Percentiles rank a stretch among this genome's conserved stretches.
Evolutionary conservation across 2,888 invertebrate genomes (phyloP).

Genomic region (Mythimna ferrago): DNA sequence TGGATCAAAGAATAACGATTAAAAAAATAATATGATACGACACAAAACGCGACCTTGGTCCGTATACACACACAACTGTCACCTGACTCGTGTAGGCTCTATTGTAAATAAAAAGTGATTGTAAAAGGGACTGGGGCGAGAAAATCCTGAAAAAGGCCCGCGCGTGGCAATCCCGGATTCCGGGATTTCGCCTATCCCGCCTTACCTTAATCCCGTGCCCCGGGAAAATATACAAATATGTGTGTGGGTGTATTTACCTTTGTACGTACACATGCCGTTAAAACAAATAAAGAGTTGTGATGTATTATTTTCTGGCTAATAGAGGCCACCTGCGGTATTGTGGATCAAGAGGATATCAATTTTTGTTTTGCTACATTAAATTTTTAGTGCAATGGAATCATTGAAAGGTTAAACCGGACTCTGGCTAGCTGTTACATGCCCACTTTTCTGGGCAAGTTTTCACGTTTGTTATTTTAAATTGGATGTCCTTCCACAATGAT

Average conservation of each 20-base stretch:
- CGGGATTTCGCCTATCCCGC: constrained; percentile 79
- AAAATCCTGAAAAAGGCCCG: constrained; percentile 82
- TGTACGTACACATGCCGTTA: constrained; percentile 48
- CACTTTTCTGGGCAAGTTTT: too few relatives aligned
- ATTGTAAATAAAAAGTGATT: constrained; percentile 67
- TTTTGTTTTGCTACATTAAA: not conserved
- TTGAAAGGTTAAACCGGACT: not conserved
- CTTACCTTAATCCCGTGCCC: constrained; percentile 79
- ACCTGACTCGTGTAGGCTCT: constrained; percentile 52
- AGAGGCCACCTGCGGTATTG: constrained; percentile 34
- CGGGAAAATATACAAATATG: constrained; percentile 70
- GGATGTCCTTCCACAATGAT: too few relatives aligned
- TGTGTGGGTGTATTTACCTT: constrained; percentile 52
- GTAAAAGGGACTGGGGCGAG: constrained; percentile 71
- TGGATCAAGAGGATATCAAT: not conserved
- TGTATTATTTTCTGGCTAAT: constrained; percentile 46
- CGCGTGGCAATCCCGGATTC: constrained; percentile 78
- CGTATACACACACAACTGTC: constrained; percentile 42
- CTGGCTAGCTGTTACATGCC: too few relatives aligned
- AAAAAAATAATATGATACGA: constrained; percentile 32
- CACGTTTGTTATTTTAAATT: too few relatives aligned
- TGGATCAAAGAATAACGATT: not conserved
- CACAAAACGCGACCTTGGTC: constrained; percentile 47
- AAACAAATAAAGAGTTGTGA: constrained; percentile 58
- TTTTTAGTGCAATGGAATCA: not conserved